Conservation (phyloP, 2,888 invertebrate species). For the Cotesia congregata region DNA sequence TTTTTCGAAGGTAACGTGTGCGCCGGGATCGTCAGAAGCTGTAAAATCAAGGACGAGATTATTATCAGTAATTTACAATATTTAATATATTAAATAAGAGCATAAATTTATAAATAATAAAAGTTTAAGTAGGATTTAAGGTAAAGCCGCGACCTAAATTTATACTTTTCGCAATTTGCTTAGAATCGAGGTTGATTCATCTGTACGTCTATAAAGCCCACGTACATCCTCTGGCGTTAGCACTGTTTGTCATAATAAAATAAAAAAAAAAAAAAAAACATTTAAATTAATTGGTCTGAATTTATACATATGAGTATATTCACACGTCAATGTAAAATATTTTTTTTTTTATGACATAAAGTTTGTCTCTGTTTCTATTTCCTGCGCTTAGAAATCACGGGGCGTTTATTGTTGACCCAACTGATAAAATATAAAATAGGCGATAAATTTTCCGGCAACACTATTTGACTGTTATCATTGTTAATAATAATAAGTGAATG, state of each 20-base stretch:
- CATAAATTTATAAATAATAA: constrained; percentile 37
- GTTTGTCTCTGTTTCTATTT: constrained; percentile 1
- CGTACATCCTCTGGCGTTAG: constrained; percentile 34
- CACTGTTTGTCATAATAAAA: constrained; percentile 31
- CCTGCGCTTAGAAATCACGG: neutral
- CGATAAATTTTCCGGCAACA: constrained; percentile 12
- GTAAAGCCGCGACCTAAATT: constrained; percentile 54
- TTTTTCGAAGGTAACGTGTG: constrained; percentile 69
- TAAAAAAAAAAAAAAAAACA: constrained; percentile 26
- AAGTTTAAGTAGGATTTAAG: constrained; percentile 35
- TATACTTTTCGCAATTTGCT: constrained; percentile 60
- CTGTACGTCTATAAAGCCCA: constrained; percentile 35
- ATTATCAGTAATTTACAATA: neutral
- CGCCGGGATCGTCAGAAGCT: constrained; percentile 65
- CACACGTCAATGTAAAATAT: constrained; percentile 28
- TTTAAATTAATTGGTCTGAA: constrained; percentile 5
- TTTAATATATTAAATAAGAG: neutral
- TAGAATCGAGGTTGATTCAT: constrained; percentile 61
- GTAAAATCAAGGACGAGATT: constrained; percentile 41
- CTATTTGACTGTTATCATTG: neutral
- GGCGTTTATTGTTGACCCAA: neutral
- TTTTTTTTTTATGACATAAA: neutral
- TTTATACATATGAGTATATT: constrained; percentile 16
- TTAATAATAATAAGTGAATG: constrained; percentile 10
- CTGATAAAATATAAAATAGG: neutral